Evolutionary conservation across 1,140 invertebrate genomes (phyloP), one percentile per base, ranked within the genome.

Genomic region (Drosophila leontia): DNA sequence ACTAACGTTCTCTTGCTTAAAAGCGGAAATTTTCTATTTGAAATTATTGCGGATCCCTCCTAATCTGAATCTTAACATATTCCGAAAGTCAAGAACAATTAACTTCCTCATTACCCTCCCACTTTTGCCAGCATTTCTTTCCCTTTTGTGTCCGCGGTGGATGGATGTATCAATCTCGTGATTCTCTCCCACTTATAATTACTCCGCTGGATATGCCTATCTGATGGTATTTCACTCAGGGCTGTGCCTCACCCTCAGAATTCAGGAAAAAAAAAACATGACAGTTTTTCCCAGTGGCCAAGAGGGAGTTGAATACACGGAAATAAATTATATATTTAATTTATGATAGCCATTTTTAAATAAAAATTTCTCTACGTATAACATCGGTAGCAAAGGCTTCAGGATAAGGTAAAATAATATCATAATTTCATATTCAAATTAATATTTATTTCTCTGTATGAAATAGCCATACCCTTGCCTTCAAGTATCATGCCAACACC

Each of bases 271-370:
- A 60, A 79, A 87, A 88, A 90, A 82, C 75, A 76, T 82, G 83
- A 87, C 83, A 86, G 83, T 80, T 87, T 79, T 87, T 87, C 76
- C 83, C 80, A 82, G 42, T 76, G 64, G 74, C 65, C 50, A 57
- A 56, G 42, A 29, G 35, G 68, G 67, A 58, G 44, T 47, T 11
- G 39, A 47, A 56, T 64, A 67, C 65, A 55, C 51, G 8, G 51
- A 37, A 37, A 55, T 13, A 37, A 37, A 37, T 29, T 29, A 11
- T n/a, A 50, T n/a, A 29, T 5, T 15, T n/a, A n/a, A 3, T 29
- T 9, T 29, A 26, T 15, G 0, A 15, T 26, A 26, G 7, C 17
- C 0, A 17, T 42, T 15, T 42, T 8, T 1, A 29, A 29, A 6
- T 29, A 29, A 29, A 29, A 0, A 29, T 29, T 26, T 5, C 4